phyloP scores from a whole-genome alignment of 2,113 vertebrate genomes.

The Willisornis vidua region DNA sequence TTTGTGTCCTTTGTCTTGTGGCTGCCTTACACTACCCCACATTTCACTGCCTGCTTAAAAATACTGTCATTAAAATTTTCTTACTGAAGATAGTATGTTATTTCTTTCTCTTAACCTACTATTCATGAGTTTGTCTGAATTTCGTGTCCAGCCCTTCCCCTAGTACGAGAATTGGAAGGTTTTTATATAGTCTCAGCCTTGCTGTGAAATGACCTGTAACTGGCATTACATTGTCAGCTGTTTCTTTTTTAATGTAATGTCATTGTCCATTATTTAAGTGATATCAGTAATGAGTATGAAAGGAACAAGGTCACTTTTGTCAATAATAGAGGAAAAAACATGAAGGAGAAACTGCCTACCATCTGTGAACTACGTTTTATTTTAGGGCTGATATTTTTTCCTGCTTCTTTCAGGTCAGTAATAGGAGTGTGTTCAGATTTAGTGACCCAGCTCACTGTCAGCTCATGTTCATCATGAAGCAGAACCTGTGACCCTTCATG shows the following conservation, averaged over 20 bases:
- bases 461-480: not conserved
- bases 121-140: not conserved
- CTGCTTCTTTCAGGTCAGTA: not conserved
- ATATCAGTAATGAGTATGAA: not conserved
- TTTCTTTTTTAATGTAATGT: not conserved
- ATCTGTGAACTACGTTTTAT: not conserved
- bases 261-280: not conserved
- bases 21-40: not conserved
- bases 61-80: not conserved
- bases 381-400: not conserved
- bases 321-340: not conserved
- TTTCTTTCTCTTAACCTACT: not conserved
- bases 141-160: not conserved
- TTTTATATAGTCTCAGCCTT: not conserved
- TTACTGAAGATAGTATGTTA: not conserved
- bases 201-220: not conserved
- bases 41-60: not conserved
- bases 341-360: not conserved
- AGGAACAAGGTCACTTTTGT: not conserved
- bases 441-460: not conserved
- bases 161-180: not conserved
- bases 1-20: rapidly evolving
- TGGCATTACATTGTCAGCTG: not conserved
- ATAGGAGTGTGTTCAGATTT: not conserved
- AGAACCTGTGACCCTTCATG: not conserved